These are phyloP conservation scores for Ptiloglossa arizonensis DNA, from an alignment of 1,140 invertebrate genomes.

Conservation along the genomic window DNA sequence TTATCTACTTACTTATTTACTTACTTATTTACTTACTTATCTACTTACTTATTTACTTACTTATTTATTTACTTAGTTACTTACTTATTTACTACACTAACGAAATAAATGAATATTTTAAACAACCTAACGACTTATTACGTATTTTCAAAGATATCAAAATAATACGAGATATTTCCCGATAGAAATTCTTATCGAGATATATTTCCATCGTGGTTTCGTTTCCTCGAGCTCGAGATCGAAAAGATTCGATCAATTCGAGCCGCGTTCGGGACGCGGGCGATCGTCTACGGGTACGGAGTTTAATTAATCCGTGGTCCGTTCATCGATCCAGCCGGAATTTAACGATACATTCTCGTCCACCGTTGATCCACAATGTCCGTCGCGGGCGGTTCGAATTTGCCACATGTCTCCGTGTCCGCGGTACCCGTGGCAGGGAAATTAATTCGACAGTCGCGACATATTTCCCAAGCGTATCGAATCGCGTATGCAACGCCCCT, in stretches of 20 bases:
- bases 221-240: not conserved
- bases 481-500: not conserved
- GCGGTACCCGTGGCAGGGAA: not conserved
- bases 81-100: no score
- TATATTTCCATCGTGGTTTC: no score
- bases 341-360: constrained; percentile 32
- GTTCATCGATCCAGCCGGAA: constrained; percentile 36
- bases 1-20: no score
- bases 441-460: constrained; percentile 39
- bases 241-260: constrained; percentile 20
- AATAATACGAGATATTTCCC: no score
- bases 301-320: constrained; percentile 45
- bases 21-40: no score
- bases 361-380: not conserved
- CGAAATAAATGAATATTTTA: no score
- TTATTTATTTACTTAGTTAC: no score
- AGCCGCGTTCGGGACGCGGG: no score
- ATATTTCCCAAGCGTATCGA: constrained; percentile 55
- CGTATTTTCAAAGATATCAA: no score
- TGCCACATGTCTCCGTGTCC: constrained; percentile 28
- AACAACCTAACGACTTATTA: no score
- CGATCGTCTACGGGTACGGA: not conserved
- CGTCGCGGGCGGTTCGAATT: constrained; percentile 46
- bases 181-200: no score
- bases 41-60: no score